These are phyloP conservation scores for Macroglossus sobrinus DNA, from an alignment of 2,113 vertebrate species.

Conservation along the genomic window DNA sequence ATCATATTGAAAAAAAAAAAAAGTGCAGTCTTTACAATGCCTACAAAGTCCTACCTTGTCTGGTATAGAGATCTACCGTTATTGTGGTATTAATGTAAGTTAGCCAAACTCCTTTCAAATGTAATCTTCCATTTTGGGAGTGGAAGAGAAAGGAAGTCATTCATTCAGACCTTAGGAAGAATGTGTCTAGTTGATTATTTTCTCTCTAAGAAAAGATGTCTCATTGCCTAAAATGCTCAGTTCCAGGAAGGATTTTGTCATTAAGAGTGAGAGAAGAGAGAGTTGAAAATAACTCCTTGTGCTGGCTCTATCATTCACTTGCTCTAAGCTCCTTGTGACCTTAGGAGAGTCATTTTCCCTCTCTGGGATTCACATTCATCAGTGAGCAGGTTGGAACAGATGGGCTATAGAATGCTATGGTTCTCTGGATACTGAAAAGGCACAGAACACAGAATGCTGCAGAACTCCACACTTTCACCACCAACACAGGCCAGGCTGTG, in stretches of 20 bases:
- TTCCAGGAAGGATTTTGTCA: background rate
- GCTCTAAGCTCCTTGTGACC: background rate
- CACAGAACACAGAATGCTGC: background rate
- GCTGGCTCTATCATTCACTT: background rate
- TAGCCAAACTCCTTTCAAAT: background rate
- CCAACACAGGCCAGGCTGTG: background rate
- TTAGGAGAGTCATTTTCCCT: background rate
- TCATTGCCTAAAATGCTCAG: background rate
- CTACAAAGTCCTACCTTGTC: background rate
- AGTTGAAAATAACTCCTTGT: background rate
- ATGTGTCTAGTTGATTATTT: background rate
- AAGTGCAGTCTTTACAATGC: background rate
- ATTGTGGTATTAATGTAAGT: background rate
- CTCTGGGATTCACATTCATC: background rate
- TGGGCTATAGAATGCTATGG: background rate
- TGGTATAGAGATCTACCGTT: background rate
- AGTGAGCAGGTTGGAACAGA: background rate
- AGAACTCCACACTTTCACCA: background rate
- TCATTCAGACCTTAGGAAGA: background rate
- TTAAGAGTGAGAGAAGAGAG: background rate
- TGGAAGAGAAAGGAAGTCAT: background rate
- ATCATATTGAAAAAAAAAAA: background rate
- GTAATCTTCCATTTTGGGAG: background rate
- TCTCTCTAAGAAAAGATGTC: background rate
- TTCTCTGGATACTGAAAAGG: background rate